These are phyloP conservation scores for Lutraria rhynchaena DNA, from an alignment of 1,140 invertebrate genomes.

Conservation along the genomic window DNA sequence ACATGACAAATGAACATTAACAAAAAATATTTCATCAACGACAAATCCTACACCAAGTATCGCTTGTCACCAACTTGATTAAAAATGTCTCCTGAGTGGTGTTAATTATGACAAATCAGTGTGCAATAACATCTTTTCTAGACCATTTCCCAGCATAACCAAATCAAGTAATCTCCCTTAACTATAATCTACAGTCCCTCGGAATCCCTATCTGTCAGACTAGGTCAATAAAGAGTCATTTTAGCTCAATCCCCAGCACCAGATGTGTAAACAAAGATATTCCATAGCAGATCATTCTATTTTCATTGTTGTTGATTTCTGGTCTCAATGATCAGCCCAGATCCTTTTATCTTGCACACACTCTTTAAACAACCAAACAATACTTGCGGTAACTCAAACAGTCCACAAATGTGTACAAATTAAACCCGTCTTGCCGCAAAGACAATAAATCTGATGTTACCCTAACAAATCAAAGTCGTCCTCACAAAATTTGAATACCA, in stretches of 20 bases:
- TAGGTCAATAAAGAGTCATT: conserved; percentile 47
- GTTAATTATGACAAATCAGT: conserved; percentile 43
- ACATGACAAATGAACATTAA: too few relatives aligned
- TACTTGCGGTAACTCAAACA: conserved; percentile 6
- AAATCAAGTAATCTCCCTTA: conserved; percentile 8
- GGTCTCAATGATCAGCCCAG: conserved; percentile 15
- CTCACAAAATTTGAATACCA: not conserved
- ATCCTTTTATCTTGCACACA: conserved; percentile 47
- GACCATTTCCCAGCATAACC: conserved; percentile 26
- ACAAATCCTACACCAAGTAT: conserved; percentile 10
- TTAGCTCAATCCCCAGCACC: conserved; percentile 1
- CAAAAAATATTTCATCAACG: too few relatives aligned
- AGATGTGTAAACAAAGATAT: conserved; percentile 58
- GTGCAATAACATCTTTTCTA: conserved; percentile 30
- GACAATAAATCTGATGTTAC: conserved; percentile 35
- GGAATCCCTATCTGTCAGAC: conserved; percentile 23
- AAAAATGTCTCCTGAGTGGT: conserved; percentile 19
- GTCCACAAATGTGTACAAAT: conserved; percentile 28
- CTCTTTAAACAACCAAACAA: conserved; percentile 53
- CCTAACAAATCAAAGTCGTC: not conserved
- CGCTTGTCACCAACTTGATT: conserved; percentile 18
- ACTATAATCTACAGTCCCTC: conserved; percentile 9
- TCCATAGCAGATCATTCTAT: conserved; percentile 3
- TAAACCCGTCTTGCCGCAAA: conserved; percentile 19
- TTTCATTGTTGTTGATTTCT: conserved; percentile 10